Evolutionary conservation across 1,140 invertebrate genomes (phyloP), one percentile per base, ranked within the genome.

Genomic region (Coelopa frigida): DNA sequence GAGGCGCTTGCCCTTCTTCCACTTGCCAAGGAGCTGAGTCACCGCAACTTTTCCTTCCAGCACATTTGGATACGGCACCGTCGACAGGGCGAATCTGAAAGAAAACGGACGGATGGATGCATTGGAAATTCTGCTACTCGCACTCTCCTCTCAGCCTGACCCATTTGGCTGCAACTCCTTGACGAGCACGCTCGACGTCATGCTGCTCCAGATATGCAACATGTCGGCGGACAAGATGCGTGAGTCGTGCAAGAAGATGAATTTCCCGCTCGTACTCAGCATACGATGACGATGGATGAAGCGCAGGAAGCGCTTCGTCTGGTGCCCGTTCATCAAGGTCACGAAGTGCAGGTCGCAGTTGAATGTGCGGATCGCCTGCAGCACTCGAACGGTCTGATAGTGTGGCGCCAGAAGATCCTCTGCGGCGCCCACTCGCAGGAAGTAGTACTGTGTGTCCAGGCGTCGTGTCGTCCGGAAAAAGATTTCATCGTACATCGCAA

Each of bases 131-230:
- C 4, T 24, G 27, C 6, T 12, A 29, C 11, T n/a, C n/a, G n/a
- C n/a, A n/a, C n/a, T n/a, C n/a, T n/a, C n/a, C n/a, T n/a, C n/a
- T n/a, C n/a, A n/a, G 2, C 3, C 11, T 10, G 15, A 20, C 23
- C 26, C 42, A 22, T 44, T 44, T 15, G 3, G 32, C 26, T 67
- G 23, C 54, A 38, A 12, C 33, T 48, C 44, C 22, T 44, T 51
- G 0, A 88, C 70, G 46, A 88, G 88, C n/a, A 88, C 59, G 0
- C 84, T 79, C 53, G 85, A 84, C 3, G 86, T 74, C 18, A 87
- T 81, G 50, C 81, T 75, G 32, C 82, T 86, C 86, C 86, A 88
- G 7, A 89, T 54, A 53, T 85, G 84, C 53, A 80, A 74, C 48
- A 83, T 70, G n/a, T 81, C 73, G 38, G 74, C 68, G 15, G 70